Evolutionary conservation across 2,113 vertebrate species (phyloP), one percentile per base, ranked within the genome.

Genomic region (Oryzias woworae): DNA sequence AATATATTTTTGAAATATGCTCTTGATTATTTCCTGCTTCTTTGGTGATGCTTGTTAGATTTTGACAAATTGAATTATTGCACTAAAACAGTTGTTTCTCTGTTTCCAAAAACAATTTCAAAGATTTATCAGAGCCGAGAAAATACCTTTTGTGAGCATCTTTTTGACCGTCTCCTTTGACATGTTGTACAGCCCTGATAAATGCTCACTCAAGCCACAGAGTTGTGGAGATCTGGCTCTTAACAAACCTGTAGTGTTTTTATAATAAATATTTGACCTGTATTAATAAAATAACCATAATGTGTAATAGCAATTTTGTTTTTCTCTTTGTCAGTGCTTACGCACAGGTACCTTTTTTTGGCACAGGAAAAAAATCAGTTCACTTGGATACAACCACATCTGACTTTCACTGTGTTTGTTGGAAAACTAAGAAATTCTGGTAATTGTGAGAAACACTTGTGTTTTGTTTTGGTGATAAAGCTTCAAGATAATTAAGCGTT

Each of bases 321-420:
- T 63, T 55, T 7, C 12, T 16, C 58, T 18, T 64, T 41, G 0
- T 28, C 81, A 96, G 95, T 89, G 92, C 1, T 74, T 93, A 52
- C 90, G 78, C n/a, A 73, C 80, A 0, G 94, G 94, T 18, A 82
- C 96, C 69, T 84, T 96, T 51, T 28, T 80, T 94, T 69, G 95
- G 95, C 7, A 74, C 91, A 0, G 94, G 95, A 28, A 94, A 92
- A 68, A 92, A 96, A 0, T 93, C 94, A 2, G 96, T 95, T 41
- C 94, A 50, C 82, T 90, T 20, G 94, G 86, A 68, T 96, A 94
- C 80, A 96, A 97, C 0, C 53, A 81, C 3, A 62, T 95, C 2
- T 92, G 93, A 16, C 82, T 96, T 66, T 88, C 95, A 1, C 42
- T 95, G 55, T 77, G 76, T 96, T 96, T 51, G 91, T 92, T 22